These are phyloP conservation scores for Gonocerus acuteangulatus DNA, from an alignment of 2,888 invertebrate genomes.

Conservation along the genomic window DNA sequence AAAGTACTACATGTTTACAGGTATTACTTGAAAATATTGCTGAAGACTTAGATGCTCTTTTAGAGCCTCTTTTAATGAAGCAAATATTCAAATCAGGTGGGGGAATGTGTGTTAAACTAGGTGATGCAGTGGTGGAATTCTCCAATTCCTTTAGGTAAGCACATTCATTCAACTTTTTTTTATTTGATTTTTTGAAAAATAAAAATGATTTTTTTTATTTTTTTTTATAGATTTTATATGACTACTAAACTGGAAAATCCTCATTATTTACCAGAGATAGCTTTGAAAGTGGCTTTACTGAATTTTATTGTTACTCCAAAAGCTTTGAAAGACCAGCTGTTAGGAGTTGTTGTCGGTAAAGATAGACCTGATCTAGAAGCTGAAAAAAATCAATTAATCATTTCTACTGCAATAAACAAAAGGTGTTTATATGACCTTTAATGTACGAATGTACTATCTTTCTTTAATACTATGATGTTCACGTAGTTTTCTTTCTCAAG, in stretches of 20 bases:
- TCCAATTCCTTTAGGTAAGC: constrained; percentile 68
- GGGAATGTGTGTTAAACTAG: constrained; percentile 77
- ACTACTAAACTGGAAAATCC: constrained; percentile 90
- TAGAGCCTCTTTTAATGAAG: constrained; percentile 80
- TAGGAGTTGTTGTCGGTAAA: constrained; percentile 83
- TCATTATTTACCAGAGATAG: constrained; percentile 87
- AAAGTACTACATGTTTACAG: too few relatives aligned
- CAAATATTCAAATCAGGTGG: constrained; percentile 87
- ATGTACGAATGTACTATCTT: too few relatives aligned
- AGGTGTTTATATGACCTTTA: constrained; percentile 41
- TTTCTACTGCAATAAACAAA: constrained; percentile 79
- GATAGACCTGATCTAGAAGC: constrained; percentile 87
- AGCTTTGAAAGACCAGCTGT: constrained; percentile 80
- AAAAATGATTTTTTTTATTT: too few relatives aligned
- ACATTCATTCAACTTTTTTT: neutral
- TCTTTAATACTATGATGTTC: too few relatives aligned
- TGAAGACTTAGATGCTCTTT: constrained; percentile 83
- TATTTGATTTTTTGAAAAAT: too few relatives aligned
- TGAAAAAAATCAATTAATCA: constrained; percentile 77
- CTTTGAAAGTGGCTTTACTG: constrained; percentile 80
- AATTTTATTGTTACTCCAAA: constrained; percentile 89
- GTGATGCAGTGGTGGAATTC: constrained; percentile 85
- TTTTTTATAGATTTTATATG: constrained; percentile 66
- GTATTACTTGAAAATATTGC: constrained; percentile 83
- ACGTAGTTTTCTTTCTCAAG: too few relatives aligned